Conservation (phyloP, 2,797 vertebrate genomes). For the Poeciliopsis infans region DNA sequence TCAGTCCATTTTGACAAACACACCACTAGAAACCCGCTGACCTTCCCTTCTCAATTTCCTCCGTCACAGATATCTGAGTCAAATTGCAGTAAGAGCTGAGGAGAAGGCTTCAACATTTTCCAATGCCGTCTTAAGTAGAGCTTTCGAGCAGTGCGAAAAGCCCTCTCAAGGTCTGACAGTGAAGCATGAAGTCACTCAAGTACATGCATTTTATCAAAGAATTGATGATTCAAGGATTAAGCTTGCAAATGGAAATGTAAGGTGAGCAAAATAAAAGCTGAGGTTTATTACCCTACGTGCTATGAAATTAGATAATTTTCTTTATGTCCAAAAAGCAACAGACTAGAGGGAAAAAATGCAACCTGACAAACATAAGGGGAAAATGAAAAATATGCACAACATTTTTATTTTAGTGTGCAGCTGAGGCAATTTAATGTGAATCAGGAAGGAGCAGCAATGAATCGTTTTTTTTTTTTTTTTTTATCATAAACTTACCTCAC, state of each 20-base stretch:
- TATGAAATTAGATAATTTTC: constrained; percentile 26
- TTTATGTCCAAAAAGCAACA: constrained; percentile 27
- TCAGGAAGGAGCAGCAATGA: constrained; percentile 5
- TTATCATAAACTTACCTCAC: constrained; percentile 5
- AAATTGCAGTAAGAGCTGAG: constrained; percentile 21
- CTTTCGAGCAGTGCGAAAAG: constrained; percentile 20
- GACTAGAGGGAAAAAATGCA: not conserved
- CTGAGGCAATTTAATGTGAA: constrained; percentile 12
- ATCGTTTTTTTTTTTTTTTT: constrained; percentile 22
- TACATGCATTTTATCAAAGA: constrained; percentile 49
- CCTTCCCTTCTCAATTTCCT: constrained; percentile 26
- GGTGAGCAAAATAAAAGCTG: constrained; percentile 16
- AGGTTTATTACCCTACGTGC: not conserved
- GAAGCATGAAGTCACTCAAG: constrained; percentile 58
- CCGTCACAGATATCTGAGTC: constrained; percentile 32
- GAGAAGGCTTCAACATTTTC: constrained; percentile 23
- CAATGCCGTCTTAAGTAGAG: constrained; percentile 50
- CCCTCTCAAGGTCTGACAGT: constrained; percentile 45
- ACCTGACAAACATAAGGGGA: not conserved
- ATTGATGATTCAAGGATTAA: constrained; percentile 37
- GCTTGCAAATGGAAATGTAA: constrained; percentile 29
- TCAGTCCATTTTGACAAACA: constrained; percentile 23
- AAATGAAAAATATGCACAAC: not conserved
- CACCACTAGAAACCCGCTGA: constrained; percentile 19
- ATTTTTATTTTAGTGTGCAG: constrained; percentile 3